These are phyloP conservation scores for Colistium nudipinnis DNA, from an alignment of 2,113 vertebrate genomes.

Conservation along the genomic window DNA sequence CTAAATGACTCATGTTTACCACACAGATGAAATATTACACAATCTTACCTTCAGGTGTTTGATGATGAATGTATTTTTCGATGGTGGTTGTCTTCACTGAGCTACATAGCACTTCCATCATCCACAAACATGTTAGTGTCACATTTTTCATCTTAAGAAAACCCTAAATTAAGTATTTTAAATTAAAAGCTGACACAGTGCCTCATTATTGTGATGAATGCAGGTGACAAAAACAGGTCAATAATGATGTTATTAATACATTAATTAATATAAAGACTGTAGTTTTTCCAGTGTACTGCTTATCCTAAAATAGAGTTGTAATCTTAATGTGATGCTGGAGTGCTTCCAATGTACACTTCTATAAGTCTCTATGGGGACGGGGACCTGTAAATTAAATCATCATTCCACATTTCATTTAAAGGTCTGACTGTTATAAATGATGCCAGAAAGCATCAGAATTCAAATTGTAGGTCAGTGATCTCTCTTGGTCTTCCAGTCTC, in stretches of 20 bases:
- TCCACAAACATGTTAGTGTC: neutral
- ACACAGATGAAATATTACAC: neutral
- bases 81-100: neutral
- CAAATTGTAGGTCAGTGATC: slow-evolving; percentile 42
- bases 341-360: neutral
- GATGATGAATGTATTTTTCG: neutral
- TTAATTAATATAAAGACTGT: too few relatives aligned
- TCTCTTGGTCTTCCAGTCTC: slow-evolving; percentile 33
- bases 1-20: neutral
- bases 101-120: neutral
- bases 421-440: slow-evolving; percentile 13
- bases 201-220: neutral
- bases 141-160: neutral
- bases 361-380: neutral
- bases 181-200: neutral
- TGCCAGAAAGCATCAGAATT: slow-evolving; percentile 27
- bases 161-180: neutral
- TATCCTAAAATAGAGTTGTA: neutral
- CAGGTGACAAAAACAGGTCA: neutral
- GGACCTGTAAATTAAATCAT: slow-evolving; percentile 26
- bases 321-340: slow-evolving; percentile 5
- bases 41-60: slow-evolving; percentile 1
- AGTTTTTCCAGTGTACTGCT: too few relatives aligned
- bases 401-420: slow-evolving; percentile 3
- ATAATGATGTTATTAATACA: too few relatives aligned